Evolutionary conservation across 1,140 invertebrate genomes (phyloP), one percentile per base, ranked within the genome.

Genomic region (Plectrocnemia conspersa): DNA sequence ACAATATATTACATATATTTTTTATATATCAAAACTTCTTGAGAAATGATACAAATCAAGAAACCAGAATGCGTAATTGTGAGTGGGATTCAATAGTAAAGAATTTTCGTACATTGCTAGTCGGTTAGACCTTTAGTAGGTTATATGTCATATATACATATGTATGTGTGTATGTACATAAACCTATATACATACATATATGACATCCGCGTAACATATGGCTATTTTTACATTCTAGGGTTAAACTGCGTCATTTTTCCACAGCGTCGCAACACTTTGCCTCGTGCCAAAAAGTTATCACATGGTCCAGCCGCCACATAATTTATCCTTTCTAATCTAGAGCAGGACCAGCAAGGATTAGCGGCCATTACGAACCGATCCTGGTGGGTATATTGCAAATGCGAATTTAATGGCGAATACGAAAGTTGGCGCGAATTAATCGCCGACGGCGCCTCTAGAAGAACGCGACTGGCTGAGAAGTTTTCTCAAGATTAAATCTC

Each of bases 281-380:
- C 24, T 5, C 11, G 22, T 22, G 24, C 13, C 18, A 24, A 19
- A 44, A n/a, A n/a, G 41, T 23, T 21, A n/a, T n/a, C n/a, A n/a
- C n/a, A n/a, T n/a, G n/a, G n/a, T n/a, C 10, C 19, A 9, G 11
- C 6, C 7, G 6, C 18, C 6, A 23, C 10, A 24, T 52, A 52
- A 52, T 52, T 52, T 52, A 52, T 52, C 49, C 49, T 21, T 38
- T 15, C 33, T 23, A 41, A 40, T 40, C 33, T n/a, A n/a, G n/a
- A 25, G 33, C 49, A 35, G n/a, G 11, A 6, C 22, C 41, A 29
- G 49, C 49, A 22, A 25, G 49, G 49, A 52, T 52, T 40, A 52
- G 49, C 49, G 33, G 5, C 49, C 49, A 52, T 52, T 52, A 52
- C 49, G 18, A 21, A 24, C 49, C 18, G 19, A 29, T 44, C 22